These are phyloP conservation scores for Hylyphantes graminicola DNA, from an alignment of 1,140 invertebrate genomes.

Conservation along the genomic window DNA sequence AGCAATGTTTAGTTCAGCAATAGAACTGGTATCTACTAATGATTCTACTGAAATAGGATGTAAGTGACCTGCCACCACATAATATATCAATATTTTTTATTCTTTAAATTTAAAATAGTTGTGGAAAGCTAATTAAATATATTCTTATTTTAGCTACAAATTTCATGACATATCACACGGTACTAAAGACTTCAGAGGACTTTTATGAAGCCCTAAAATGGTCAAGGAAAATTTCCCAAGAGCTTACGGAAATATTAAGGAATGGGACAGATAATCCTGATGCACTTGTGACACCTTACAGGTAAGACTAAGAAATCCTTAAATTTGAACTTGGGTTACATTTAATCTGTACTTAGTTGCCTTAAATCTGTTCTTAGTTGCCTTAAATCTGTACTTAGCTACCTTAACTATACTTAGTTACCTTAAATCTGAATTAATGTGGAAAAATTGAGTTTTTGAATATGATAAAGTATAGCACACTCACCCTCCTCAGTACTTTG, in stretches of 20 bases:
- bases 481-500: no score
- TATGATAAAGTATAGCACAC: no score
- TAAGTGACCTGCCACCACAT: not conserved
- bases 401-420: no score
- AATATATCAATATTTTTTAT: no score
- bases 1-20: constrained; percentile 54
- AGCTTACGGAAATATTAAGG: constrained; percentile 68
- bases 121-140: not conserved
- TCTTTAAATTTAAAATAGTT: no score
- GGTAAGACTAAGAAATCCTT: constrained; percentile 25
- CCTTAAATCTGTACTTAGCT: no score
- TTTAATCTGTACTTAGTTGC: no score
- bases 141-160: constrained; percentile 66
- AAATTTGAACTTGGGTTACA: no score
- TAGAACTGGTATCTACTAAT: constrained; percentile 20
- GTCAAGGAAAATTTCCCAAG: constrained; percentile 69
- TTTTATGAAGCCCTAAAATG: constrained; percentile 71
- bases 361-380: no score
- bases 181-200: constrained; percentile 71
- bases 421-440: no score
- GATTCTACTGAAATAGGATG: constrained; percentile 44
- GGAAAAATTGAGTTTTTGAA: no score
- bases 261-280: constrained; percentile 48
- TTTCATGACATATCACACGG: constrained; percentile 73
- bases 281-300: constrained; percentile 71